phyloP scores from a whole-genome alignment of 2,113 vertebrate species.

The Ciconia stormi region DNA sequence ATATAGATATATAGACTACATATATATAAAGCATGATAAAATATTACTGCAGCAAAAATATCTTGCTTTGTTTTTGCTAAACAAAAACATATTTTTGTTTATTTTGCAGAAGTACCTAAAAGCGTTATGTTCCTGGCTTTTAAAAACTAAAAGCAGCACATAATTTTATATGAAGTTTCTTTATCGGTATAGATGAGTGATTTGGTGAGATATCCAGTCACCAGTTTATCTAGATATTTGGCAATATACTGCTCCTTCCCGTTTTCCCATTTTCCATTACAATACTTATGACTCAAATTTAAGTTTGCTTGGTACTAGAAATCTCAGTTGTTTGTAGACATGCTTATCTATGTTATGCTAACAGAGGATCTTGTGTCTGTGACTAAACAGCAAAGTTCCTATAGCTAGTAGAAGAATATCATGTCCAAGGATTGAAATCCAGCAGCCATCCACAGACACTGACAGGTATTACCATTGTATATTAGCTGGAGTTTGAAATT shows the following conservation, averaged over 20 bases:
- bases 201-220: not conserved
- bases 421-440: slow-evolving; percentile 76
- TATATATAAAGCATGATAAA: not conserved
- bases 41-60: not conserved
- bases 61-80: not conserved
- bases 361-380: slow-evolving; percentile 71
- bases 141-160: not conserved
- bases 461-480: slow-evolving; percentile 69
- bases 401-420: slow-evolving; percentile 72
- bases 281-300: not conserved
- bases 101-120: not conserved
- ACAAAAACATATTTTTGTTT: not conserved
- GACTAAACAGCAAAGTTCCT: slow-evolving; percentile 71
- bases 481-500: slow-evolving; percentile 28
- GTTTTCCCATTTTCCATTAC: not conserved
- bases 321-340: slow-evolving; percentile 25
- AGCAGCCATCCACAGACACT: slow-evolving; percentile 74
- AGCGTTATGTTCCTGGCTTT: accelerated
- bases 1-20: not conserved
- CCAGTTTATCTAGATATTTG: not conserved
- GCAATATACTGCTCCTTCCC: not conserved
- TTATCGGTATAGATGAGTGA: not conserved
- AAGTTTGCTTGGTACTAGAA: slow-evolving; percentile 16
- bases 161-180: not conserved
- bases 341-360: slow-evolving; percentile 53